Conservation (phyloP, 2,797 vertebrate species). For the Rhadinocentrus ornatus region DNA sequence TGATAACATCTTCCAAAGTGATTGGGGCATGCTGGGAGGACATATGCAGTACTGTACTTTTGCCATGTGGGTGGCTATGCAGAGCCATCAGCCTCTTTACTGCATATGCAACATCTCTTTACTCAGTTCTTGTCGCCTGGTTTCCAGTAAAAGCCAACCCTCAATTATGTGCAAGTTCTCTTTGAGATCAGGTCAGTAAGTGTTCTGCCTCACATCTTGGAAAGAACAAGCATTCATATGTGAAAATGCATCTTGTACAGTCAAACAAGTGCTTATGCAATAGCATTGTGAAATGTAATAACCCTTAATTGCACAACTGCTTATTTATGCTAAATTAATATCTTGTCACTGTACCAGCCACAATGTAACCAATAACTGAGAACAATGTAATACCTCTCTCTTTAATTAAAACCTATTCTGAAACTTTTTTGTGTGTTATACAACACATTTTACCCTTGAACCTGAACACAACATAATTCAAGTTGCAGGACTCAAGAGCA, state of each 20-base stretch:
- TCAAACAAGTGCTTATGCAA: constrained; percentile 70
- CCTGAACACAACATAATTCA: constrained; percentile 55
- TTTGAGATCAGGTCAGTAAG: constrained; percentile 30
- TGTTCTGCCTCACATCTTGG: constrained; percentile 46
- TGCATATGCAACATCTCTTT: constrained; percentile 54
- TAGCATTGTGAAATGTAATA: constrained; percentile 77
- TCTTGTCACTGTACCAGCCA: constrained; percentile 74
- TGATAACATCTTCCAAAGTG: constrained; percentile 41
- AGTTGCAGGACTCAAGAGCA: constrained; percentile 49
- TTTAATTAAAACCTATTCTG: constrained; percentile 79
- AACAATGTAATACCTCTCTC: constrained; percentile 80
- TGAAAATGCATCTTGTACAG: constrained; percentile 77
- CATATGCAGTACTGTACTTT: constrained; percentile 58
- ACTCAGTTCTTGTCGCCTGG: constrained; percentile 39
- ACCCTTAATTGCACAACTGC: constrained; percentile 75
- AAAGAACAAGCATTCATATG: constrained; percentile 64
- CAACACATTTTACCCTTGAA: constrained; percentile 35
- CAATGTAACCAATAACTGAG: constrained; percentile 74
- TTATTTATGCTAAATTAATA: constrained; percentile 73
- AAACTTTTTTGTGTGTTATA: constrained; percentile 59
- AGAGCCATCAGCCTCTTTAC: constrained; percentile 63
- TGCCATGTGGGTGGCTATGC: constrained; percentile 60
- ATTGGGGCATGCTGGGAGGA: constrained; percentile 61
- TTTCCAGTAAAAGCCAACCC: constrained; percentile 35
- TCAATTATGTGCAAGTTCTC: constrained; percentile 55